Percentiles rank a stretch among this genome's conserved stretches.
These are phyloP conservation scores for Acanthochromis polyacanthus DNA, from an alignment of 2,113 vertebrate genomes.

Conservation along the genomic window DNA sequence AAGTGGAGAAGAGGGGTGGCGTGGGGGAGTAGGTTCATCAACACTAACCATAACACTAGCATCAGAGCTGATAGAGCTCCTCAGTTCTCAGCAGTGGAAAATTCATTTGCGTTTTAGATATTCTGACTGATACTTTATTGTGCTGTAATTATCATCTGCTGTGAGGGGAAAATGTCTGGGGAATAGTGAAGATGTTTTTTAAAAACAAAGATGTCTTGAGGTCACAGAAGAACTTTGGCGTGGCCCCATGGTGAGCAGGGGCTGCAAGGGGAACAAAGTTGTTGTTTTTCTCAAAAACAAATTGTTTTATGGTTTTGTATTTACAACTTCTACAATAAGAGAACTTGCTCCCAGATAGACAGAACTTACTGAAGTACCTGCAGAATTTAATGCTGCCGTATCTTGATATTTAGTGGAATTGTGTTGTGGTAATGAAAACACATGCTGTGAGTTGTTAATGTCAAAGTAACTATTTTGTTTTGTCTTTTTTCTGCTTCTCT, in stretches of 20 bases:
- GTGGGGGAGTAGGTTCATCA: not conserved
- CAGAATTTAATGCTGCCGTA: too few species aligned
- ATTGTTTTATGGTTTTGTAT: not conserved
- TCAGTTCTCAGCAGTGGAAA: conserved; percentile 31
- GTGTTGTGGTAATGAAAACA: too few species aligned
- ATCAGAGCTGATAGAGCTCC: conserved; percentile 23
- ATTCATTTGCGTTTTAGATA: conserved; percentile 2
- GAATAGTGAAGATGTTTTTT: not conserved
- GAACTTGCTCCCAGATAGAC: too few species aligned
- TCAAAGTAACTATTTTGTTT: too few species aligned
- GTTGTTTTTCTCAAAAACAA: not conserved
- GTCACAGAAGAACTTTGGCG: too few species aligned
- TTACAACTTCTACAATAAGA: too few species aligned
- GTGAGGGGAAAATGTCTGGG: not conserved
- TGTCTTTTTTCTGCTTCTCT: too few species aligned
- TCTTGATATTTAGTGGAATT: too few species aligned
- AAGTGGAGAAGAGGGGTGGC: not conserved
- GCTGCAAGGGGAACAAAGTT: not conserved
- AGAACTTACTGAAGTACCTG: too few species aligned
- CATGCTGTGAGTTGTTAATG: too few species aligned
- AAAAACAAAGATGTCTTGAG: not conserved
- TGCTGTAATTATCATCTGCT: conserved; percentile 16
- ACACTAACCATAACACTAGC: not conserved
- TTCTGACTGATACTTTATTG: conserved; percentile 12
- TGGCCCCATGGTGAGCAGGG: not conserved